Conservation (phyloP, 2,797 vertebrate species). For the Paguma larvata region DNA sequence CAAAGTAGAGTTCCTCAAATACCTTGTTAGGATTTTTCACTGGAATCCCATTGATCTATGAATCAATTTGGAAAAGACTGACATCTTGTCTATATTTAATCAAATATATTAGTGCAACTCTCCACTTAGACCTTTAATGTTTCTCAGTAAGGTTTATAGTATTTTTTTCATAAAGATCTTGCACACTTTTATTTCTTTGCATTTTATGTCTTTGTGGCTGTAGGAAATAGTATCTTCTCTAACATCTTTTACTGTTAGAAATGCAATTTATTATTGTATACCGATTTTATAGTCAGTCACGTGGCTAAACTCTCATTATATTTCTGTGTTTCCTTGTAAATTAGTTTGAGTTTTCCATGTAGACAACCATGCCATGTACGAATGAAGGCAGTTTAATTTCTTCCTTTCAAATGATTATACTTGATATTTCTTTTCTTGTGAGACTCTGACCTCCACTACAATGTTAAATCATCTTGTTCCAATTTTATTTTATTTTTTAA, state of each 20-base stretch:
- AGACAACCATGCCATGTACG: background rate
- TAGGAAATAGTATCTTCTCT: background rate
- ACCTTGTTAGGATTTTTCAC: background rate
- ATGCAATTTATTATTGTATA: constrained; percentile 30
- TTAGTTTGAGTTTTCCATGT: constrained; percentile 27
- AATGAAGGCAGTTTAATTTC: constrained; percentile 13
- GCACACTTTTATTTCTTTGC: background rate
- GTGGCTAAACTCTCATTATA: constrained; percentile 21
- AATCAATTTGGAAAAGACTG: background rate
- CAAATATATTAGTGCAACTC: background rate
- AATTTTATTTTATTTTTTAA: background rate
- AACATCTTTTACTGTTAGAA: constrained; percentile 13
- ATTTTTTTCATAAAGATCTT: background rate
- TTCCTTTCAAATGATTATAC: constrained; percentile 12
- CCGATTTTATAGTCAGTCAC: constrained; percentile 4
- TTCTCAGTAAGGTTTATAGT: background rate
- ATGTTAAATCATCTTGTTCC: background rate
- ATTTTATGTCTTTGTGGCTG: background rate
- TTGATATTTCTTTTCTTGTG: background rate
- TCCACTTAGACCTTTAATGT: constrained; percentile 33
- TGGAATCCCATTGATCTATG: background rate
- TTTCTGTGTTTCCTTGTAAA: constrained; percentile 26
- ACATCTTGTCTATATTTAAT: background rate
- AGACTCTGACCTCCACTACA: background rate
- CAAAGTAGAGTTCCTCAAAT: background rate